phyloP scores from a whole-genome alignment of 2,113 vertebrate species.

The Gnathonemus longibarbis region DNA sequence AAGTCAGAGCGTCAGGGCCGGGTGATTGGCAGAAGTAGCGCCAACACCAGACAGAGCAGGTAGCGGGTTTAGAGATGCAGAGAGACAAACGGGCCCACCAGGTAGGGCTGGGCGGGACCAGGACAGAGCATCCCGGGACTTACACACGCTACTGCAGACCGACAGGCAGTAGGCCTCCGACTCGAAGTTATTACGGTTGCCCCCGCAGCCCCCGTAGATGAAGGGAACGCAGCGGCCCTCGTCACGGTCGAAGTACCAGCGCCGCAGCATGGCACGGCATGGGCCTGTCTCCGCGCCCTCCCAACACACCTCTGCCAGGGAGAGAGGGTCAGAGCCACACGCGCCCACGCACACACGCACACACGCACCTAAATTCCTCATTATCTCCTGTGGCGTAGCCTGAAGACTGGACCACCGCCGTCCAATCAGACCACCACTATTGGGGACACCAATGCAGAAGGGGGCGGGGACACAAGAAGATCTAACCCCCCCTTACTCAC shows the following conservation, averaged over 20 bases:
- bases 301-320: constrained; percentile 91
- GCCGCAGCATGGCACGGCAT: constrained; percentile 89
- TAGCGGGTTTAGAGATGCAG: constrained; percentile 6
- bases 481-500: constrained; percentile 61
- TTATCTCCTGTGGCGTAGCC: background rate
- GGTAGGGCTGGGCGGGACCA: constrained; percentile 28
- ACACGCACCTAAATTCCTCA: constrained; percentile 15
- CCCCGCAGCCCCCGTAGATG: constrained; percentile 97
- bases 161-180: constrained; percentile 97
- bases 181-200: constrained; percentile 99
- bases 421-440: background rate
- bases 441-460: background rate
- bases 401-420: background rate
- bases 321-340: constrained; percentile 48
- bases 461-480: background rate
- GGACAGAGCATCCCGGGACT: constrained; percentile 61
- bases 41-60: background rate
- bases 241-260: constrained; percentile 92
- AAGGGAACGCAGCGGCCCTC: constrained; percentile 87
- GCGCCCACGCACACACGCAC: constrained; percentile 19
- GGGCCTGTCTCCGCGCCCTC: constrained; percentile 91
- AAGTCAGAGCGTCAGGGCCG: background rate
- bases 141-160: constrained; percentile 95
- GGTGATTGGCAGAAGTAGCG: background rate
- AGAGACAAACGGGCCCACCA: constrained; percentile 33